Evolutionary conservation across 2,888 invertebrate genomes (phyloP).

Genomic region (Hirtodrosophila trivittata): DNA sequence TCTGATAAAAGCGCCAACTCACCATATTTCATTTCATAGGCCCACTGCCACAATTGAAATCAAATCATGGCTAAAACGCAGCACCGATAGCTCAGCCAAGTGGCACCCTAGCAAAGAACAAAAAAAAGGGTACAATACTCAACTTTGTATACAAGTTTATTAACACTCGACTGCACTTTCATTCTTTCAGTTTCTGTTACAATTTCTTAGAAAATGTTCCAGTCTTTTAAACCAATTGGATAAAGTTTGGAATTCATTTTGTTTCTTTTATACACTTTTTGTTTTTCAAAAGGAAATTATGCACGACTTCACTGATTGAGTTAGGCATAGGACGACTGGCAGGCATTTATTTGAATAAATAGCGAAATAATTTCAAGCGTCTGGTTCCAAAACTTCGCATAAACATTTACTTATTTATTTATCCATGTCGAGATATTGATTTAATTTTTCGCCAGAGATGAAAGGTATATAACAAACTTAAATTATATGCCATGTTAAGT

Average conservation of each 20-base stretch:
- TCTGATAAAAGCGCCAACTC: constrained; percentile 18
- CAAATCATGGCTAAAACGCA: constrained; percentile 33
- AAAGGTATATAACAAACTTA: too few species aligned
- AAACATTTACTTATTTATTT: neutral
- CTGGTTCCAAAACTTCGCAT: constrained; percentile 1
- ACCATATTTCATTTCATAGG: constrained; percentile 12
- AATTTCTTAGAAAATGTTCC: constrained; percentile 7
- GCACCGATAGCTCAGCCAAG: constrained; percentile 25
- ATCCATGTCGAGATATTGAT: too few species aligned
- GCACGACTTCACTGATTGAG: constrained; percentile 50
- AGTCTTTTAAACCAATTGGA: constrained; percentile 16
- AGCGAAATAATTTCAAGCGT: constrained; percentile 8
- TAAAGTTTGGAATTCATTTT: constrained; percentile 49
- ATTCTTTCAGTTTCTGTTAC: constrained; percentile 9
- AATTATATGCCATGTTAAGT: too few species aligned
- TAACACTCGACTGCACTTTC: constrained; percentile 62
- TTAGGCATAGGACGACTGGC: constrained; percentile 14
- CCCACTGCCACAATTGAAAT: constrained; percentile 16
- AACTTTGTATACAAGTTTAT: constrained; percentile 43
- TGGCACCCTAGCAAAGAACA: constrained; percentile 7
- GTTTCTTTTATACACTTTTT: constrained; percentile 12
- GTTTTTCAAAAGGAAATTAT: constrained; percentile 43
- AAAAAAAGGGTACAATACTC: constrained; percentile 32
- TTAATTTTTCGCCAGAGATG: too few species aligned
- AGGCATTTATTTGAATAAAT: constrained; percentile 26